phyloP scores from a whole-genome alignment of 1,140 invertebrate genomes.

The Sarcophaga bullata region DNA sequence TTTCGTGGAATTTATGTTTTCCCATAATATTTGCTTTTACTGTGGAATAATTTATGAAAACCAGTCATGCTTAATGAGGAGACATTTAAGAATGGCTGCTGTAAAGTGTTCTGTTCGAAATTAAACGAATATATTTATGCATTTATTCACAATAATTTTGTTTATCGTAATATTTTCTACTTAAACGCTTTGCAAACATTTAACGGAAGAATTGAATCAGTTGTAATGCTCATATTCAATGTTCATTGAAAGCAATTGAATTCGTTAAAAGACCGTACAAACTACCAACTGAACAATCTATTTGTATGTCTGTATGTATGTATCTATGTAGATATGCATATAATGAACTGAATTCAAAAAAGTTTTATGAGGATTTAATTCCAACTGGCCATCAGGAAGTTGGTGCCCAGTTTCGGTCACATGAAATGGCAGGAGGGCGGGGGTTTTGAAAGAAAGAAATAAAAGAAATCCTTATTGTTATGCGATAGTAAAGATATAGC shows the following conservation, averaged over 20 bases:
- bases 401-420: neutral
- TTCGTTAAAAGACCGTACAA: neutral
- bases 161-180: constrained; percentile 21
- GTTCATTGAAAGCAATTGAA: neutral
- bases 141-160: neutral
- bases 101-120: too few relatives aligned
- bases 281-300: neutral
- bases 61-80: too few relatives aligned
- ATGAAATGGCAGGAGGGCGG: neutral
- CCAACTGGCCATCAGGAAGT: neutral
- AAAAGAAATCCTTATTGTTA: neutral
- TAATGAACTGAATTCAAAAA: too few relatives aligned
- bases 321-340: too few relatives aligned
- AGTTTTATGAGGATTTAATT: neutral
- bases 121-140: neutral
- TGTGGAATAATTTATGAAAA: too few relatives aligned
- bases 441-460: neutral
- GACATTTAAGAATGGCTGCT: too few relatives aligned
- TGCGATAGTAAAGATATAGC: neutral
- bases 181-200: neutral
- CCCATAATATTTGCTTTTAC: too few relatives aligned
- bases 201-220: neutral
- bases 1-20: too few relatives aligned
- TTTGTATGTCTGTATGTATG: too few relatives aligned
- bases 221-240: constrained; percentile 1